Evolutionary conservation across 2,113 vertebrate genomes (phyloP), one percentile per base, ranked within the genome.

Genomic region (Perca schrenkii): DNA sequence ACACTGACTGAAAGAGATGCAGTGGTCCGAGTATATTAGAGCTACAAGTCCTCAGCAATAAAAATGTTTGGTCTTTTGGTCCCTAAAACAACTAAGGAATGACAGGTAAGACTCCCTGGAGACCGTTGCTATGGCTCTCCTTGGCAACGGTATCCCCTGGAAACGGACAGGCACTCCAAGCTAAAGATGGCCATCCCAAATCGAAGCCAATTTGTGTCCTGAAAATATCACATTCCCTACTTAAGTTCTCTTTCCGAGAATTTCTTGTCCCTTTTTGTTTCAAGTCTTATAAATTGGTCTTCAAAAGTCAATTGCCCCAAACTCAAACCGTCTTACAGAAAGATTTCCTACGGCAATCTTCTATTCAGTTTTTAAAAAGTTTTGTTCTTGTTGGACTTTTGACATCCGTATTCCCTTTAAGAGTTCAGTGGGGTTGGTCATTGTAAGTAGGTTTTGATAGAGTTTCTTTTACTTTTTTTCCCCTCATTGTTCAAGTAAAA

Each of bases 1-100:
- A 95, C 97, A 96, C 97, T 89, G 92, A 97, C 97, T 96, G 94
- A 93, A 88, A 93, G 96, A 97, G 97, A 96, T 95, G 96, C 96
- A 95, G 96, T 97, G 95, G 95, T 96, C 96, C 94, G 91, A 95
- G 89, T 97, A 97, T 97, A 95, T 96, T 97, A 97, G 97, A 97
- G 97, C 97, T 99, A 98, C 94, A 92, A 97, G 97, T 99, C 96
- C 97, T 92, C 93, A 94, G 97, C 96, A 94, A 96, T 99, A 96
- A 98, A 99, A 99, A 99, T 95, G 97, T 99, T 99, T 98, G 98
- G 98, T 99, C 98, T 97, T 99, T 99, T 99, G 98, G 98, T 99
- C 98, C 98, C 98, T 98, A 99, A 95, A 98, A 98, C 97, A 98
- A 97, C 97, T 98, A 98, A 99, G 98, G 98, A 99, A 99, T 99